A percentile compares a stretch with the other conserved stretches of the same genome.
Evolutionary conservation across 2,113 vertebrate species (phyloP).

Genomic region (Lasiurus borealis): DNA sequence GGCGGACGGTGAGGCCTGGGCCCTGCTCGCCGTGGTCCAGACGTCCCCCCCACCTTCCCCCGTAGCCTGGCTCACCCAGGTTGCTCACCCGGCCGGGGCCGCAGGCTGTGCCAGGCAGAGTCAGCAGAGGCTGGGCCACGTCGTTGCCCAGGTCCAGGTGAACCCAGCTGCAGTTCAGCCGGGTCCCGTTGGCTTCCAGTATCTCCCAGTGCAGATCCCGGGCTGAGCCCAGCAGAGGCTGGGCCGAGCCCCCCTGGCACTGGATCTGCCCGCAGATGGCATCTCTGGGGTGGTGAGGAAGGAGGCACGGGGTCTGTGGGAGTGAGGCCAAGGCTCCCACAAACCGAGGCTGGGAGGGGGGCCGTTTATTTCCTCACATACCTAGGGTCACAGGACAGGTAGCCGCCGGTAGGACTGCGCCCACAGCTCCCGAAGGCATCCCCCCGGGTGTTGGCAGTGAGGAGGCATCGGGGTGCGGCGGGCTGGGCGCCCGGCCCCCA

Average conservation of each 20-base stretch:
- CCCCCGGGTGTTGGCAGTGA: constrained; percentile 89
- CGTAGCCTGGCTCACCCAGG: neutral
- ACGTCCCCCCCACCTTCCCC: neutral
- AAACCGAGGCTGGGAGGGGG: neutral
- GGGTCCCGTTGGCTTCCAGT: constrained; percentile 53
- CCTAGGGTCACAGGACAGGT: constrained; percentile 78
- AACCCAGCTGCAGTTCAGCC: constrained; percentile 73
- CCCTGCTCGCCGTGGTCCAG: neutral
- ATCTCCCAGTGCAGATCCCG: constrained; percentile 84
- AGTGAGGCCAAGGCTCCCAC: neutral
- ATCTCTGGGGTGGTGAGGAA: constrained; percentile 85
- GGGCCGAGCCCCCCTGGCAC: constrained; percentile 88
- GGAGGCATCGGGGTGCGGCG: constrained; percentile 65
- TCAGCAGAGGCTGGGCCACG: constrained; percentile 75
- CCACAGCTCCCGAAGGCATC: constrained; percentile 94
- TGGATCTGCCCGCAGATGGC: constrained; percentile 93
- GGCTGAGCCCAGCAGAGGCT: constrained; percentile 84
- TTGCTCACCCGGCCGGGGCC: constrained; percentile 88
- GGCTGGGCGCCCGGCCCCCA: constrained; percentile 89
- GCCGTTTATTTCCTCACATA: neutral
- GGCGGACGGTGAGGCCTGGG: neutral
- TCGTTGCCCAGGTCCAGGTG: constrained; percentile 78
- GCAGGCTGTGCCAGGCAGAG: constrained; percentile 85
- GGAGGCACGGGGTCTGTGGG: neutral
- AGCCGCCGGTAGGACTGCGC: constrained; percentile 88